Evolutionary conservation across 2,113 vertebrate genomes (phyloP), one percentile per base, ranked within the genome.

Genomic region (Condylura cristata): DNA sequence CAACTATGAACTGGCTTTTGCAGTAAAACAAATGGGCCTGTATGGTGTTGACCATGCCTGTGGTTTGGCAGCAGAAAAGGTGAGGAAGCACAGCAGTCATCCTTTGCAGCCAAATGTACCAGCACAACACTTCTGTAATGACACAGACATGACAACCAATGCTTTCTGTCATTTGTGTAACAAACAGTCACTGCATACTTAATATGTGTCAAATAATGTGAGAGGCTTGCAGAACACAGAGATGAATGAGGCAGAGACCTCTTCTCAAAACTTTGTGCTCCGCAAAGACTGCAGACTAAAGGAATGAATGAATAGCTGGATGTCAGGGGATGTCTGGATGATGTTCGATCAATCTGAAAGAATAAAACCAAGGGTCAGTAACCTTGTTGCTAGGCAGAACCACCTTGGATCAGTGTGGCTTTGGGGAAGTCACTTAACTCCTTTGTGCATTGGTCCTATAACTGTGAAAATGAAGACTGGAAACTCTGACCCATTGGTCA

Each of bases 111-210:
- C 90, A 93, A 48, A 44, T 16, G 6, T 51, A 86, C 85, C 70
- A 63, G 61, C 66, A 80, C 81, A 84, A 37, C 41, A 81, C 0
- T 3, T 51, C 85, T 95, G 46, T 61, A 72, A 76, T 18, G 66
- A 68, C 92, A 95, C 26, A 28, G 30, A 44, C 41, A 14, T 46
- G 91, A 41, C 32, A 51, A 83, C 65, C 60, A 84, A 56, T 34
- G 44, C 20, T 76, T 87, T 44, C 83, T 94, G 79, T 75, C 41
- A 44, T 53, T 70, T 37, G 0, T 17, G 72, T 26, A 58, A 44
- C 82, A 96, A 60, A 91, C 79, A 75, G 46, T 78, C 78, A 26
- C 10, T 81, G 87, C 71, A 81, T 76, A 63, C 66, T 93, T 93
- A 48, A 58, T 71, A 20, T 24, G 8, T 63, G 91, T 94, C 93